These are phyloP conservation scores for Aricia artaxerxes DNA, from an alignment of 2,888 invertebrate species.

Conservation along the genomic window DNA sequence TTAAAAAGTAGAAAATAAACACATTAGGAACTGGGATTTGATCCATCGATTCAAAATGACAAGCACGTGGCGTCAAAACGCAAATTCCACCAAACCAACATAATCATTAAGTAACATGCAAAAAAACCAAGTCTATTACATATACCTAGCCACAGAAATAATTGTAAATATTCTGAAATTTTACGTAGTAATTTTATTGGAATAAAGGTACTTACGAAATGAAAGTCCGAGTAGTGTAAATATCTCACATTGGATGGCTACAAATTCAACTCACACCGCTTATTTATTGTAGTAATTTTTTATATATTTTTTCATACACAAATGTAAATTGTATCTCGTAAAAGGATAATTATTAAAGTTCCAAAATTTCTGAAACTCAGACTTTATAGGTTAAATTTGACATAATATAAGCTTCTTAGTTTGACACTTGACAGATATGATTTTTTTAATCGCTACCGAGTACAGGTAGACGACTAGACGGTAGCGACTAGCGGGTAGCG, in stretches of 20 bases:
- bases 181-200: background rate
- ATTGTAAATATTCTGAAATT: background rate
- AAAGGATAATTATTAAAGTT: background rate
- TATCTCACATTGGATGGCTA: background rate
- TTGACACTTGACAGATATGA: no score
- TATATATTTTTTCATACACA: background rate
- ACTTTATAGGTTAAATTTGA: background rate
- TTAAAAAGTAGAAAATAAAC: background rate
- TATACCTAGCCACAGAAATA: background rate
- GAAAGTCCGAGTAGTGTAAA: background rate
- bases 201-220: background rate
- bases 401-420: no score
- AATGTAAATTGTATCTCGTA: background rate
- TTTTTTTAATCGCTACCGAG: no score
- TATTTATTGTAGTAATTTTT: background rate
- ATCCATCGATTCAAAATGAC: slow-evolving; percentile 7
- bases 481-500: no score
- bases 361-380: background rate
- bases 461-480: no score
- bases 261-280: background rate
- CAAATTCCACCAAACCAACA: slow-evolving; percentile 4
- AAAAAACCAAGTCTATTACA: background rate
- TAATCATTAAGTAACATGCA: background rate
- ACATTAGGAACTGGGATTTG: background rate
- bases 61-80: slow-evolving; percentile 25